Percentiles rank a stretch among this genome's conserved stretches.
These are phyloP conservation scores for Lymantria monacha DNA, from an alignment of 2,888 invertebrate species.

Conservation along the genomic window DNA sequence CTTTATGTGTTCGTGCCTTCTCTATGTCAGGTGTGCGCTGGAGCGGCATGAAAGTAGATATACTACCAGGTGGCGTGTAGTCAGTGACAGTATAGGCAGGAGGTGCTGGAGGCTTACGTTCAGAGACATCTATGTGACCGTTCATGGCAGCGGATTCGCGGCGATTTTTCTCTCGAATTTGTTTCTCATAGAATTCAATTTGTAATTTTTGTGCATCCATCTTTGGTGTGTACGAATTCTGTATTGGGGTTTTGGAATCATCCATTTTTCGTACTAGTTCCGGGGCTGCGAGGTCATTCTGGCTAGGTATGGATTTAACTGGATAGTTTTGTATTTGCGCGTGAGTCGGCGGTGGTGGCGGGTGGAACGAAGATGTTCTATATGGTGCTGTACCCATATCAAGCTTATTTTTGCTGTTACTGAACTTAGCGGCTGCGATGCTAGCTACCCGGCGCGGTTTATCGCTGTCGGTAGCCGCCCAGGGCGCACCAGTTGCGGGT, in stretches of 20 bases:
- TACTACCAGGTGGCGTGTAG: slow-evolving; percentile 66
- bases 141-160: slow-evolving; percentile 42
- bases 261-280: slow-evolving; percentile 59
- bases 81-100: slow-evolving; percentile 73
- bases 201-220: slow-evolving; percentile 70
- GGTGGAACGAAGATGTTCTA: slow-evolving; percentile 39
- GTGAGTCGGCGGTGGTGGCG: slow-evolving; percentile 49
- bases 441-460: slow-evolving; percentile 74
- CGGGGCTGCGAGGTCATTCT: slow-evolving; percentile 69
- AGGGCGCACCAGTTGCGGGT: slow-evolving; percentile 51
- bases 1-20: slow-evolving; percentile 71
- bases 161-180: slow-evolving; percentile 66
- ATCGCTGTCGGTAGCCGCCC: slow-evolving; percentile 65
- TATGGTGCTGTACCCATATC: slow-evolving; percentile 33
- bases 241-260: slow-evolving; percentile 31
- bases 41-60: slow-evolving; percentile 72
- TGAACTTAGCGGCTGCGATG: slow-evolving; percentile 79
- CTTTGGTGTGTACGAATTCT: slow-evolving; percentile 35
- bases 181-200: slow-evolving; percentile 77
- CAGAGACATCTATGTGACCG: slow-evolving; percentile 37
- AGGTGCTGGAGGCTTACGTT: slow-evolving; percentile 47
- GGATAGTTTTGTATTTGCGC: slow-evolving; percentile 50
- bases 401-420: slow-evolving; percentile 55
- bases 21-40: slow-evolving; percentile 78
- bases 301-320: slow-evolving; percentile 62